phyloP scores from a whole-genome alignment of 1,140 invertebrate genomes.

The Hypsibius dujardini region DNA sequence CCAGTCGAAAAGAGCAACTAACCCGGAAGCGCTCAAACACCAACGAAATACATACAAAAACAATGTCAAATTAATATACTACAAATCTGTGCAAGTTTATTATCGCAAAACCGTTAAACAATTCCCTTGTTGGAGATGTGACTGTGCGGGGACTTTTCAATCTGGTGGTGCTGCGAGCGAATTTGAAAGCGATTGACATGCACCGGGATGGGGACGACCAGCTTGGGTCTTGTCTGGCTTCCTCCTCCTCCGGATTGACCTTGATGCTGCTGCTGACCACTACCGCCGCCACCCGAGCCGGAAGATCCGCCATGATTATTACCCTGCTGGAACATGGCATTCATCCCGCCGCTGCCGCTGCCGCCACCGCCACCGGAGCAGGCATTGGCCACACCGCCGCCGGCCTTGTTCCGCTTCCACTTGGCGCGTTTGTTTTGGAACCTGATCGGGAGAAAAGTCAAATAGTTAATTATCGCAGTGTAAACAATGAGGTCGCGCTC shows the following conservation, averaged over 20 bases:
- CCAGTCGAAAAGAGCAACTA: no score
- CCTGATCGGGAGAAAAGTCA: constrained; percentile 52
- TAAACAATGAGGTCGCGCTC: no score
- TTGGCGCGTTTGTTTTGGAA: constrained; percentile 96
- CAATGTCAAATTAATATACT: no score
- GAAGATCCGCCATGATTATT: constrained; percentile 41
- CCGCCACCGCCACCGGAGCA: constrained; percentile 22
- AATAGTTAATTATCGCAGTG: not conserved
- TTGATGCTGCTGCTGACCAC: constrained; percentile 26
- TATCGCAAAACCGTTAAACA: no score
- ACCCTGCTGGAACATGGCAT: constrained; percentile 46
- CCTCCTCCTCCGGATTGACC: constrained; percentile 22
- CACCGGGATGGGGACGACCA: constrained; percentile 88
- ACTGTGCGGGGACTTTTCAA: constrained; percentile 50
- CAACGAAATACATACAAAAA: no score
- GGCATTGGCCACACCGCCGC: constrained; percentile 42
- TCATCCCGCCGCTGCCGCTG: not conserved
- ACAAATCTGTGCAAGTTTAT: no score
- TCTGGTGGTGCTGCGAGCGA: constrained; percentile 73
- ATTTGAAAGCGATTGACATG: constrained; percentile 85
- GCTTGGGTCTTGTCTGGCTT: constrained; percentile 42
- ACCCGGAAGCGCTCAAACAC: no score
- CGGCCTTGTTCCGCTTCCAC: constrained; percentile 90
- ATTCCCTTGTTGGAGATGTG: not conserved
- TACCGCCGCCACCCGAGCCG: constrained; percentile 27